These are phyloP conservation scores for Antigone vipio DNA, from an alignment of 2,113 vertebrate species.

Conservation along the genomic window DNA sequence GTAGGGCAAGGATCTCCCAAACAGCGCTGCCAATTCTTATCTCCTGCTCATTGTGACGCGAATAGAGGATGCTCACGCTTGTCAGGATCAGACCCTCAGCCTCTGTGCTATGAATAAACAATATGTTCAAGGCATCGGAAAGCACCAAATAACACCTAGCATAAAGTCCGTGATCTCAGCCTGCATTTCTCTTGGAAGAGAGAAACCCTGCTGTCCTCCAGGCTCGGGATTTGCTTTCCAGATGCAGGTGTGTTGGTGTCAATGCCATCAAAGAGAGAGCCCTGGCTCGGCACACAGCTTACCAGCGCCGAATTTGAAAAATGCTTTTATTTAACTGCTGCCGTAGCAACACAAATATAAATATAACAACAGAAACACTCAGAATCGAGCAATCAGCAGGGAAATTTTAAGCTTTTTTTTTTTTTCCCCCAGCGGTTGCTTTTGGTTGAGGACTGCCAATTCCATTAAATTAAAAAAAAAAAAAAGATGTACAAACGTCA, in stretches of 20 bases:
- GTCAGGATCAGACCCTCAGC: neutral
- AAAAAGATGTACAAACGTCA: neutral
- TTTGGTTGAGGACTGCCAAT: neutral
- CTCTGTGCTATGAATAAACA: neutral
- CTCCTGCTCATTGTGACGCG: neutral
- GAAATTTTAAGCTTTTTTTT: constrained; percentile 18
- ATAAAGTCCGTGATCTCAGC: neutral
- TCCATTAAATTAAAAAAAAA: neutral
- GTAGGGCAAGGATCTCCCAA: neutral
- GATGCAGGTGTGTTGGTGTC: neutral
- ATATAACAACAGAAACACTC: constrained; percentile 50
- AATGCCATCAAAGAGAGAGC: neutral
- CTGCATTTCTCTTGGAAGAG: neutral
- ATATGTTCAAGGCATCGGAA: neutral
- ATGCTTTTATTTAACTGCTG: constrained; percentile 36
- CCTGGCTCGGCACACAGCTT: neutral
- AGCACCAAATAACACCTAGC: neutral
- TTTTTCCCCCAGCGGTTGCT: neutral
- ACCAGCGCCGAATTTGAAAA: constrained; percentile 50
- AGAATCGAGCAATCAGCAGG: neutral
- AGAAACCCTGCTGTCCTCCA: neutral
- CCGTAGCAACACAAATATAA: constrained; percentile 68
- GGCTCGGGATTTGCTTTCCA: neutral
- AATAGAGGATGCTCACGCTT: neutral
- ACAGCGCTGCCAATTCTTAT: neutral